Evolutionary conservation across 2,888 invertebrate species (phyloP).

Genomic region (Caenorhabditis macrosperma): DNA sequence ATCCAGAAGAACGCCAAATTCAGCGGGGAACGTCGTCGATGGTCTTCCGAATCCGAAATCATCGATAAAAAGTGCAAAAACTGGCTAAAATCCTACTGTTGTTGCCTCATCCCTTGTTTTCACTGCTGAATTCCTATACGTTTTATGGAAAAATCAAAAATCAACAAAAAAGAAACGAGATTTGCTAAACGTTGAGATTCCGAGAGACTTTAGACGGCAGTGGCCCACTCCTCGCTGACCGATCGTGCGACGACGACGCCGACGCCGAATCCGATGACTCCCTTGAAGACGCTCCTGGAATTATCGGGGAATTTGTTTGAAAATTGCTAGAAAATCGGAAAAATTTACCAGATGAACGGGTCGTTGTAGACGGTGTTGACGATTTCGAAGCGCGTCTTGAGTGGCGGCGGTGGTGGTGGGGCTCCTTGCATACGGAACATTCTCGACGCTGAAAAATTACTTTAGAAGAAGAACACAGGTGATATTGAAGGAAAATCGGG

Average conservation of each 20-base stretch:
- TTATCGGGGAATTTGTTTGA: neutral
- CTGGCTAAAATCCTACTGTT: slow-evolving; percentile 51
- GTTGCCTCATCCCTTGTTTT: slow-evolving; percentile 52
- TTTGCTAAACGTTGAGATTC: slow-evolving; percentile 9
- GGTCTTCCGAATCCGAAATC: slow-evolving; percentile 54
- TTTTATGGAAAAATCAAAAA: slow-evolving; percentile 17
- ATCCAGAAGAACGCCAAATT: slow-evolving; percentile 39
- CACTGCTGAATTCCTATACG: slow-evolving; percentile 1
- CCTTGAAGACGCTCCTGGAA: slow-evolving; percentile 70
- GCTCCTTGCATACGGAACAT: slow-evolving; percentile 72
- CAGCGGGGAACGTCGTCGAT: slow-evolving; percentile 27
- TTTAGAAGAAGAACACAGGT: neutral
- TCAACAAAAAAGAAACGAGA: slow-evolving; percentile 32
- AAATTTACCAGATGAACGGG: slow-evolving; percentile 65
- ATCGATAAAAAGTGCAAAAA: slow-evolving; percentile 43
- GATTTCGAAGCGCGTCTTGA: slow-evolving; percentile 64
- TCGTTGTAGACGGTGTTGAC: slow-evolving; percentile 70
- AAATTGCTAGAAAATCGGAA: neutral
- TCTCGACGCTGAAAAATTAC: slow-evolving; percentile 16
- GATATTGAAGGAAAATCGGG: slow-evolving; percentile 13
- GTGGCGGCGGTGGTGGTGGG: slow-evolving; percentile 66
- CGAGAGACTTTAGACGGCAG: slow-evolving; percentile 46
- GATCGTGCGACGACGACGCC: slow-evolving; percentile 68
- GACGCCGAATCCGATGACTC: slow-evolving; percentile 67
- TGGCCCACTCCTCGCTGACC: slow-evolving; percentile 71